phyloP scores from a whole-genome alignment of 2,113 vertebrate genomes.

The Acrocephalus kingi region DNA sequence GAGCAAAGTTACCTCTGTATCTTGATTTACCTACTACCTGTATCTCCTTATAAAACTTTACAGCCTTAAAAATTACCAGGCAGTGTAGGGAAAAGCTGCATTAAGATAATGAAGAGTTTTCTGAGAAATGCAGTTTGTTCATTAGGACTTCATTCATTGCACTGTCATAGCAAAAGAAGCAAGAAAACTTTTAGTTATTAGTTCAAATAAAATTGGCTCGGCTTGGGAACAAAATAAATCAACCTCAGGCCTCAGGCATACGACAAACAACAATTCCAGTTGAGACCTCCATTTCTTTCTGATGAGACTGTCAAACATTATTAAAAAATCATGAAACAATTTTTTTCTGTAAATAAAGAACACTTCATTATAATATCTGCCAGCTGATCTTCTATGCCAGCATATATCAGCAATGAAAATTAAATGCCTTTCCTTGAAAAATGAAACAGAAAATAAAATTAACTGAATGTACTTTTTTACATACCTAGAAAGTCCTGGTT shows the following conservation, averaged over 20 bases:
- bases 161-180: background rate
- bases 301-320: constrained; percentile 21
- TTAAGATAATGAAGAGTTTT: background rate
- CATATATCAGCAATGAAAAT: background rate
- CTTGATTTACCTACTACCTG: background rate
- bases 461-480: background rate
- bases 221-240: constrained; percentile 13
- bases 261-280: background rate
- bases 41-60: background rate
- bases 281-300: background rate
- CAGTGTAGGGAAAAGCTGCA: background rate
- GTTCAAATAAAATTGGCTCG: background rate
- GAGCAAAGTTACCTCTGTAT: background rate
- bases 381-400: background rate
- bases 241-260: background rate
- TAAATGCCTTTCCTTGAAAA: background rate
- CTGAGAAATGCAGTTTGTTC: background rate
- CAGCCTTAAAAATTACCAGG: background rate
- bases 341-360: constrained; percentile 38
- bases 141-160: background rate
- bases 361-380: constrained; percentile 11
- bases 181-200: background rate
- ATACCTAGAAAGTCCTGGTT: background rate
- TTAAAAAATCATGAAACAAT: constrained; percentile 41
- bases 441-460: background rate